These are phyloP conservation scores for Ptilodon capucinus DNA, from an alignment of 2,888 invertebrate species.

Conservation along the genomic window DNA sequence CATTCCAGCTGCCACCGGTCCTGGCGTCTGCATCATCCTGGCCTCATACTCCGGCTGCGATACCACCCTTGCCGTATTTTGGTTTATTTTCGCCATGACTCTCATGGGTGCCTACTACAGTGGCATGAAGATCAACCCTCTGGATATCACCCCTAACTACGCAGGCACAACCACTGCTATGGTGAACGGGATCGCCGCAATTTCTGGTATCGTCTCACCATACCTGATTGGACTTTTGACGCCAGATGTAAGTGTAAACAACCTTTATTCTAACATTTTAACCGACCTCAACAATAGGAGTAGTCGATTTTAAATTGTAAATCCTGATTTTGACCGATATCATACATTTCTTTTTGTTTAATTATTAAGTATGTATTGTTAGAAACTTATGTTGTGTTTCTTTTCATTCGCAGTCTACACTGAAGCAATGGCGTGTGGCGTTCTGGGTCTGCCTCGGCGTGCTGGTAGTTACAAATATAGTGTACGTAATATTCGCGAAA, in stretches of 20 bases:
- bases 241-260: conserved; percentile 77
- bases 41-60: conserved; percentile 86
- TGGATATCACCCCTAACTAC: conserved; percentile 85
- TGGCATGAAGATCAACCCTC: conserved; percentile 85
- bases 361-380: too few relatives aligned
- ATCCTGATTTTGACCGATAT: too few relatives aligned
- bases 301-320: too few relatives aligned
- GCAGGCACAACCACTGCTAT: conserved; percentile 85
- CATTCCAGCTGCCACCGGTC: conserved; percentile 83
- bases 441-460: conserved; percentile 91
- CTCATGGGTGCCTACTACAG: conserved; percentile 88
- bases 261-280: too few relatives aligned
- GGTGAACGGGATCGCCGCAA: conserved; percentile 85
- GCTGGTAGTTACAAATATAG: conserved; percentile 84
- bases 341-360: too few relatives aligned
- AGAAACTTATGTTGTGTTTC: conserved; percentile 7
- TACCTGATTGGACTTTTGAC: conserved; percentile 84
- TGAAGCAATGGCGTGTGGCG: conserved; percentile 88
- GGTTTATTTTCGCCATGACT: conserved; percentile 85
- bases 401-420: conserved; percentile 76
- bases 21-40: conserved; percentile 83
- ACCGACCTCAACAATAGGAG: too few relatives aligned
- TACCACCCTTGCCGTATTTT: conserved; percentile 74
- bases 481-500: conserved; percentile 87
- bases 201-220: conserved; percentile 84